phyloP scores from a whole-genome alignment of 2,113 vertebrate genomes.

The Noctilio leporinus region DNA sequence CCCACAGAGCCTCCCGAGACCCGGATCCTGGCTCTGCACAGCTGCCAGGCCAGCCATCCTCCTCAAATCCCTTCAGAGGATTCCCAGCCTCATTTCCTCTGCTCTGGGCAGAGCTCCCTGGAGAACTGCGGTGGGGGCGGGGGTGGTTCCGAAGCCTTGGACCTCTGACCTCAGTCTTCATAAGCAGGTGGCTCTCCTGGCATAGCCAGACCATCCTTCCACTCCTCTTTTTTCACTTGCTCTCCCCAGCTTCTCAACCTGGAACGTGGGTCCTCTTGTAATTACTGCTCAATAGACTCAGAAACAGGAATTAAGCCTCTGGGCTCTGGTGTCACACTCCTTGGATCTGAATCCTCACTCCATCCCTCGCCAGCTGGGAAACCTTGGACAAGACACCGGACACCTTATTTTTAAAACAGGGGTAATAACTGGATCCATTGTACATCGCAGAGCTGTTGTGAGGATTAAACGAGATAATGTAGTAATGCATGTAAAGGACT shows the following conservation, averaged over 20 bases:
- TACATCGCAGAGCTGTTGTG: not conserved
- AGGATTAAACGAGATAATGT: not conserved
- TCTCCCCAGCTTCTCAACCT: not conserved
- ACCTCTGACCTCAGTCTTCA: not conserved
- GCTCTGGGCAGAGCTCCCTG: not conserved
- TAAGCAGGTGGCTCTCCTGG: not conserved
- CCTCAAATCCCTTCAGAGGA: not conserved
- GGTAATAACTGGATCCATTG: not conserved
- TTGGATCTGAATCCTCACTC: not conserved
- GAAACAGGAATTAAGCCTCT: not conserved
- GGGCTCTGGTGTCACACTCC: not conserved
- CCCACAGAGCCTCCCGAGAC: not conserved
- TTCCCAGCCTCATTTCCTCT: not conserved
- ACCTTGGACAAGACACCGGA: not conserved
- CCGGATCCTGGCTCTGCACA: not conserved
- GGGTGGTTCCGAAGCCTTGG: not conserved
- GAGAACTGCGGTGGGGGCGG: not conserved
- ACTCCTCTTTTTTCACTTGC: not conserved
- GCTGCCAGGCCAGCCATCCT: not conserved
- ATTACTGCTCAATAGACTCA: not conserved
- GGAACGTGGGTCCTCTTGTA: not conserved
- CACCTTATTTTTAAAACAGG: not conserved
- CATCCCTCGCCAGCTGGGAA: not conserved
- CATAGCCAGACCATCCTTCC: not conserved
- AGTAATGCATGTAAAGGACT: not conserved